A percentile compares a stretch with the other conserved stretches of the same genome.
phyloP scores from a whole-genome alignment of 2,113 vertebrate genomes.

The Telmatochromis brichardi region DNA sequence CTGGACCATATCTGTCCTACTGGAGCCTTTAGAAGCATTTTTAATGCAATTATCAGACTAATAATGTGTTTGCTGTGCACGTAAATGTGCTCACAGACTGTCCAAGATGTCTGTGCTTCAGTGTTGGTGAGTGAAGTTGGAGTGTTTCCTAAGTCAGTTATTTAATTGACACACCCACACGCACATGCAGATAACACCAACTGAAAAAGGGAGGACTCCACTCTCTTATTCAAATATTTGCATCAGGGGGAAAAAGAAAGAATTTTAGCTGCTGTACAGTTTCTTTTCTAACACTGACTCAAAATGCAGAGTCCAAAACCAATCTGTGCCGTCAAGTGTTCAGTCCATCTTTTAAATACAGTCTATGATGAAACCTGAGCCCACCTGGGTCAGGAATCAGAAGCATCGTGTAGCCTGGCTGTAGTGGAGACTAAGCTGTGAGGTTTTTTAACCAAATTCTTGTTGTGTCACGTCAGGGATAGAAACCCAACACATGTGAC shows the following conservation, averaged over 20 bases:
- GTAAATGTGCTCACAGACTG: neutral
- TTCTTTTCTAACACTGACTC: neutral
- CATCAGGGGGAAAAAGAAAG: rapidly evolving
- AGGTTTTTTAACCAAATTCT: neutral
- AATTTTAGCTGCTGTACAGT: rapidly evolving
- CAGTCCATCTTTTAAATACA: neutral
- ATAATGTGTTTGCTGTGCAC: rapidly evolving
- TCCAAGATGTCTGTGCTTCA: rapidly evolving
- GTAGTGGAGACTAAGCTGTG: neutral
- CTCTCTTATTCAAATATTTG: rapidly evolving
- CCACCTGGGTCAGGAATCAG: neutral
- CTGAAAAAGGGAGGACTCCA: rapidly evolving
- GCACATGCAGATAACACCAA: rapidly evolving
- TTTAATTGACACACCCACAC: neutral
- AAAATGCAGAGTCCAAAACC: rapidly evolving
- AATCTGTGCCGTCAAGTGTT: rapidly evolving
- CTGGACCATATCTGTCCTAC: rapidly evolving
- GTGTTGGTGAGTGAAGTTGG: neutral
- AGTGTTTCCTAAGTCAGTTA: rapidly evolving
- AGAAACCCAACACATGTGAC: neutral
- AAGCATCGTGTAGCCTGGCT: rapidly evolving
- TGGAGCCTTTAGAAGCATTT: rapidly evolving
- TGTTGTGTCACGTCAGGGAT: rapidly evolving
- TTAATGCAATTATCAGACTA: rapidly evolving
- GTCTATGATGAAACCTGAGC: neutral